Evolutionary conservation across 2,888 invertebrate genomes (phyloP).

Genomic region (Ichneumon xanthorius): DNA sequence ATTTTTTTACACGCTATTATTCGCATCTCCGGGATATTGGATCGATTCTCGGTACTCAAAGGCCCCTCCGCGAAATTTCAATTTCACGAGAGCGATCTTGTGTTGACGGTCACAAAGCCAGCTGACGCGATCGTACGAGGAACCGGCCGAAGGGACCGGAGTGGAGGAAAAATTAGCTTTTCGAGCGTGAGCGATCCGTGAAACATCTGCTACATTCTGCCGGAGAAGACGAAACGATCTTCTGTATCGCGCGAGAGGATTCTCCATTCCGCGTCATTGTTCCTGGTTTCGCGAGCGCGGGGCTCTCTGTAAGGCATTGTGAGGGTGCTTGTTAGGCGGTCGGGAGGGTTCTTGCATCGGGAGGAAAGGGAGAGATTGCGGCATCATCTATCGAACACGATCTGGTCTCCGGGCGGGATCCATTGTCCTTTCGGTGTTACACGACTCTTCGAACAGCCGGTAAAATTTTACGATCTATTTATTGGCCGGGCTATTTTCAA

Average conservation of each 20-base stretch:
- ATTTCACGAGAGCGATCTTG: conserved; percentile 20
- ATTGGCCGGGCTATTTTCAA: conserved; percentile 57
- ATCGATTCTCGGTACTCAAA: conserved; percentile 16
- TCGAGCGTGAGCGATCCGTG: conserved; percentile 28
- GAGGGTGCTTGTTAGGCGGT: conserved; percentile 10
- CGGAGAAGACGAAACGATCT: conserved; percentile 6
- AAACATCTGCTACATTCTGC: conserved; percentile 35
- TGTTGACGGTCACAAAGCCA: conserved; percentile 34
- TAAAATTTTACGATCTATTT: conserved; percentile 62
- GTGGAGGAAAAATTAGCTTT: conserved; percentile 23
- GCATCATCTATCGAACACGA: conserved; percentile 23
- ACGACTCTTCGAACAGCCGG: conserved; percentile 46
- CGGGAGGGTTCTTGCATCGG: conserved; percentile 1
- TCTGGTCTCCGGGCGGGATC: neutral
- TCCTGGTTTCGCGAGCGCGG: conserved; percentile 5
- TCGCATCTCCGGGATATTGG: neutral
- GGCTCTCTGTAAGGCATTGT: neutral
- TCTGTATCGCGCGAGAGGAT: conserved; percentile 5
- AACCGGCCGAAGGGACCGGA: conserved; percentile 26
- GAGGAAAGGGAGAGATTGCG: neutral
- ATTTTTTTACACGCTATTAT: neutral
- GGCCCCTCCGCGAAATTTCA: neutral
- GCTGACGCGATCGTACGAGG: conserved; percentile 48
- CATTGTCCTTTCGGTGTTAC: conserved; percentile 45
- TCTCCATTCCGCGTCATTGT: conserved; percentile 27